Conservation (phyloP, 2,797 vertebrate genomes). For the Sebastes ruberrimus region DNA sequence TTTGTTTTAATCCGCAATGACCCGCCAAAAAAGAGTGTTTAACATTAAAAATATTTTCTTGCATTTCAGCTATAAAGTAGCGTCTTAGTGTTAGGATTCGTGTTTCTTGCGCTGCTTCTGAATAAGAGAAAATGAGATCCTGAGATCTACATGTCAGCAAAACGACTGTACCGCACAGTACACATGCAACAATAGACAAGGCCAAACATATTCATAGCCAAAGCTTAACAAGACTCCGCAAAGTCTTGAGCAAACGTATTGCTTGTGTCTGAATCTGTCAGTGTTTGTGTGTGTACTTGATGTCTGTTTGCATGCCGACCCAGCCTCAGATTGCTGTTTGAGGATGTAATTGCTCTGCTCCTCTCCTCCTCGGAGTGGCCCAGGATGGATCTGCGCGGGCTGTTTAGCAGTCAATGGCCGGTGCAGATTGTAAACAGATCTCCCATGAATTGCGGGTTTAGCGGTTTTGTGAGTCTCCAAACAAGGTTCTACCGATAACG, state of each 20-base stretch:
- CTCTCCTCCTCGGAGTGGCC: conserved; percentile 81
- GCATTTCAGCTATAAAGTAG: background rate
- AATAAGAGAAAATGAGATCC: conserved; percentile 47
- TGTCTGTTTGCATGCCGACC: conserved; percentile 80
- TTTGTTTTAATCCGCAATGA: background rate
- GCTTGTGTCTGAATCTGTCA: conserved; percentile 75
- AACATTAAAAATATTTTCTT: background rate
- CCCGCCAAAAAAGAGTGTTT: background rate
- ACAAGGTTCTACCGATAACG: conserved; percentile 87
- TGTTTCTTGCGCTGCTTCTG: conserved; percentile 20
- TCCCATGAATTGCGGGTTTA: conserved; percentile 87
- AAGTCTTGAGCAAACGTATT: conserved; percentile 78
- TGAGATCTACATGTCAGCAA: conserved; percentile 46
- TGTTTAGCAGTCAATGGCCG: conserved; percentile 87
- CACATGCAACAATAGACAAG: conserved; percentile 61
- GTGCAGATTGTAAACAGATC: conserved; percentile 89
- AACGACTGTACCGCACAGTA: conserved; percentile 51
- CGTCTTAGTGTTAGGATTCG: background rate
- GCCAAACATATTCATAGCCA: conserved; percentile 65
- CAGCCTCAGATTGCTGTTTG: conserved; percentile 82
- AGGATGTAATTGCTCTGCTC: conserved; percentile 86
- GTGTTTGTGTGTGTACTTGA: conserved; percentile 80
- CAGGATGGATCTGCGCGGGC: conserved; percentile 81
- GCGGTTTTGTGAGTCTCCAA: conserved; percentile 87
- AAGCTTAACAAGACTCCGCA: conserved; percentile 69